Percentiles rank a stretch among this genome's conserved stretches.
Evolutionary conservation across 2,797 vertebrate genomes (phyloP).

Genomic region (Scarus forsteni): DNA sequence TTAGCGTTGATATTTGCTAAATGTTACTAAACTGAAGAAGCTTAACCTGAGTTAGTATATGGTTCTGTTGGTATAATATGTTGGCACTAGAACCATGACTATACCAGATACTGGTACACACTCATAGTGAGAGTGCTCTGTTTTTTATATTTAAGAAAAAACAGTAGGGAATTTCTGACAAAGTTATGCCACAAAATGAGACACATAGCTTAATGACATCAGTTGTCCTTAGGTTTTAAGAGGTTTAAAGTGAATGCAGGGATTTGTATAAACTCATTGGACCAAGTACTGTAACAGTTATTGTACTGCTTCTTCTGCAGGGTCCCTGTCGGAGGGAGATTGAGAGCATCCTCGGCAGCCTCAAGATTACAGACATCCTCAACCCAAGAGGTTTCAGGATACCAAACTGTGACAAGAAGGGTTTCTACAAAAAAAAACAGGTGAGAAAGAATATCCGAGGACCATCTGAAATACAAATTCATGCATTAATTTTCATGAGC

Average conservation of each 20-base stretch:
- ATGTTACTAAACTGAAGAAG: too few species aligned
- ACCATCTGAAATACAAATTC: background rate
- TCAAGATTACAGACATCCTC: slow-evolving; percentile 91
- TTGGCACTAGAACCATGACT: too few species aligned
- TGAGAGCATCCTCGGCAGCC: slow-evolving; percentile 90
- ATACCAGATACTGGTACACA: too few species aligned
- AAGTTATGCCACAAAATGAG: slow-evolving; percentile 7
- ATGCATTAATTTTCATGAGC: background rate
- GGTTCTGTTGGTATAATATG: too few species aligned
- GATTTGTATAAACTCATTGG: background rate
- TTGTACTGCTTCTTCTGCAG: slow-evolving; percentile 73
- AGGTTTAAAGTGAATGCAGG: background rate
- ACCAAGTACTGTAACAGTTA: slow-evolving; percentile 7
- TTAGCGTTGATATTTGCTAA: too few species aligned
- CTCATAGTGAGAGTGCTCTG: slow-evolving; percentile 37
- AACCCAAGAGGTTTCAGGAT: slow-evolving; percentile 92
- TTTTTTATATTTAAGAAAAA: slow-evolving; percentile 4
- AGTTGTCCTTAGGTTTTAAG: slow-evolving; percentile 6
- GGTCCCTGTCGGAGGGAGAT: slow-evolving; percentile 96
- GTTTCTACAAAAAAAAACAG: slow-evolving; percentile 98
- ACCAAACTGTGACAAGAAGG: slow-evolving; percentile 97
- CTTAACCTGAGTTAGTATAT: too few species aligned
- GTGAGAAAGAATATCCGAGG: slow-evolving; percentile 69
- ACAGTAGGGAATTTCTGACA: slow-evolving; percentile 6
- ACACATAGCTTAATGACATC: background rate